These are phyloP conservation scores for Porites rus DNA, from an alignment of 92 coral and sea anemone species.

Conservation along the genomic window DNA sequence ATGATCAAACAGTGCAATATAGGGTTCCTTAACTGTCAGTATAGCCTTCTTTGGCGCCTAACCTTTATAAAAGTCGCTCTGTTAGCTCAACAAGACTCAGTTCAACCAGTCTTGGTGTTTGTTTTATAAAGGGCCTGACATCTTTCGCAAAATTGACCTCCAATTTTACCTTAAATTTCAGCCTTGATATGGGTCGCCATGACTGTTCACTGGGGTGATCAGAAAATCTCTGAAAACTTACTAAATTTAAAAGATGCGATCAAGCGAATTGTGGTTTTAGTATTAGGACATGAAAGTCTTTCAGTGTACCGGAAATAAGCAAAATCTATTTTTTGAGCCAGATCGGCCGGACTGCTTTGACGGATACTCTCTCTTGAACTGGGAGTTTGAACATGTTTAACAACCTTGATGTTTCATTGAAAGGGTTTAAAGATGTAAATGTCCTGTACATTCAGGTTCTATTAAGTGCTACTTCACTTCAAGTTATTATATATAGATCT, in stretches of 20 bases:
- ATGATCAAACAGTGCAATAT: background rate
- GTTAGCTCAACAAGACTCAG: background rate
- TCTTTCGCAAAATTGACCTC: background rate
- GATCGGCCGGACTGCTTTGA: background rate
- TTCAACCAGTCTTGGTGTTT: background rate
- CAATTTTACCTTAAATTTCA: conserved; percentile 1
- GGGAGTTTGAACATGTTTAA: no score
- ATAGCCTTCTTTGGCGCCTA: background rate
- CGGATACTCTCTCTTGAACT: no score
- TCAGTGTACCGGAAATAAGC: background rate
- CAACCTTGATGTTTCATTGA: no score
- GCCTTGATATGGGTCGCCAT: conserved; percentile 3
- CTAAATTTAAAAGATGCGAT: conserved; percentile 17
- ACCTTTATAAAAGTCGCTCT: background rate
- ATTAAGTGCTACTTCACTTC: no score
- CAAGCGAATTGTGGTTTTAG: conserved; percentile 5
- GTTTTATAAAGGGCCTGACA: background rate
- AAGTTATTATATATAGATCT: no score
- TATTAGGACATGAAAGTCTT: conserved; percentile 30
- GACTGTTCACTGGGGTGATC: background rate
- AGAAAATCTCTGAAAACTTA: background rate
- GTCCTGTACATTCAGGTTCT: no score
- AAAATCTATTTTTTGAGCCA: conserved; percentile 13
- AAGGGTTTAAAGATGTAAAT: no score
- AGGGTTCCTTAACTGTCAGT: background rate